Evolutionary conservation across 1,140 invertebrate genomes (phyloP), one percentile per base, ranked within the genome.

Genomic region (Gryon sp.): DNA sequence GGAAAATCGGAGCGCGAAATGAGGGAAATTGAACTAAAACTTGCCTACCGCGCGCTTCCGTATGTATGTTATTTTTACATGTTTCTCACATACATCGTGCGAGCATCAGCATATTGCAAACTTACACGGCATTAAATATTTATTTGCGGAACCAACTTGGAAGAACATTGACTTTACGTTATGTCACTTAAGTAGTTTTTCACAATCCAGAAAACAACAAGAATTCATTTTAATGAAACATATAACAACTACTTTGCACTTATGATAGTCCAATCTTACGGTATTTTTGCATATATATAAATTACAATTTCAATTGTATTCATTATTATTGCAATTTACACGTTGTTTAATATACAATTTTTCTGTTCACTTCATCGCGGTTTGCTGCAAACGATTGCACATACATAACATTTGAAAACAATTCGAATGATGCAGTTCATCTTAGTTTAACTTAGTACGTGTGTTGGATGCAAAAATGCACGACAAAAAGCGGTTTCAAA

Each of bases 1-100:
- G 62, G 45, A 66, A 68, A 68, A 68, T 55, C 43, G 52, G 63
- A 68, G 34, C 53, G 50, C 53, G 45, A 43, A 69, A 59, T 34
- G 34, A 40, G 34, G 43, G 34, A 69, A 69, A 59, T 45, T 43
- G 55, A 70, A n/a, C 4, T 24, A 34, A 26, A 1, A 43, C 60
- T 32, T 24, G 34, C 24, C 59, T 50, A 18, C 34, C n/a, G n/a
- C n/a, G 3, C 50, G 38, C 55, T 70, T 70, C 66, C 66, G 53
- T n/a, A 46, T 70, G 53, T n/a, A 46, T 70, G 34, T 52, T 43
- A 52, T 60, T 70, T 70, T 59, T 32, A 34, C 32, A 14, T 34
- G 9, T 52, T 68, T 69, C 55, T 60, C 53, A 52, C 46, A 41
- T 18, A 30, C 53, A 20, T 46, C 46, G 53, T 20, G 22, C 34